phyloP scores from a whole-genome alignment of 2,113 vertebrate genomes.

The Steatornis caripensis region DNA sequence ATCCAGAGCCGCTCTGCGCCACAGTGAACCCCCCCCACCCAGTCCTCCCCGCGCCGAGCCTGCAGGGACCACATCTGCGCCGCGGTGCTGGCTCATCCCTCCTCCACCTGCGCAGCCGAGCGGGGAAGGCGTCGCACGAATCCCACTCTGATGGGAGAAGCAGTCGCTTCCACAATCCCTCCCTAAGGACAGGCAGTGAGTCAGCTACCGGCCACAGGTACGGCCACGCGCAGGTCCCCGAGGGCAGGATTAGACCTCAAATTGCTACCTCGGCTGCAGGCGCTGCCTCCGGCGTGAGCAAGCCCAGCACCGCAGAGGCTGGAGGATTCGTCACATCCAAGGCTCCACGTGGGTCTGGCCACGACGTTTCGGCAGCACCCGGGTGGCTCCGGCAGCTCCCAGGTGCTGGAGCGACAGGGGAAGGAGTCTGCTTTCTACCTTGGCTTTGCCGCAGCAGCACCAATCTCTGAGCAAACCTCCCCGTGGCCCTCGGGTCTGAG shows the following conservation, averaged over 20 bases:
- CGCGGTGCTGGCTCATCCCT: not conserved
- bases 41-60: accelerated
- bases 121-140: not conserved
- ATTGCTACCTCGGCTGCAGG: not conserved
- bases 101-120: not conserved
- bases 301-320: not conserved
- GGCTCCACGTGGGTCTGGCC: accelerated
- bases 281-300: accelerated
- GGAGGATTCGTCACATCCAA: not conserved
- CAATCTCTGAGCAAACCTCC: accelerated
- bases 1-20: accelerated
- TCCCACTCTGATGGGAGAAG: not conserved
- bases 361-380: accelerated
- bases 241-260: not conserved
- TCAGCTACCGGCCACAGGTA: not conserved
- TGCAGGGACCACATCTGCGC: not conserved
- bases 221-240: accelerated
- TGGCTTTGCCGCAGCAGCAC: not conserved
- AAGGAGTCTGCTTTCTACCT: not conserved
- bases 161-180: not conserved
- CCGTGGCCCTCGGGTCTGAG: accelerated
- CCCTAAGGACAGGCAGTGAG: not conserved
- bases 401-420: accelerated
- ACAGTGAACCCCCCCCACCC: accelerated
- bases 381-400: not conserved